Conservation (phyloP, 2,888 invertebrate genomes). For the Busseola fusca region DNA sequence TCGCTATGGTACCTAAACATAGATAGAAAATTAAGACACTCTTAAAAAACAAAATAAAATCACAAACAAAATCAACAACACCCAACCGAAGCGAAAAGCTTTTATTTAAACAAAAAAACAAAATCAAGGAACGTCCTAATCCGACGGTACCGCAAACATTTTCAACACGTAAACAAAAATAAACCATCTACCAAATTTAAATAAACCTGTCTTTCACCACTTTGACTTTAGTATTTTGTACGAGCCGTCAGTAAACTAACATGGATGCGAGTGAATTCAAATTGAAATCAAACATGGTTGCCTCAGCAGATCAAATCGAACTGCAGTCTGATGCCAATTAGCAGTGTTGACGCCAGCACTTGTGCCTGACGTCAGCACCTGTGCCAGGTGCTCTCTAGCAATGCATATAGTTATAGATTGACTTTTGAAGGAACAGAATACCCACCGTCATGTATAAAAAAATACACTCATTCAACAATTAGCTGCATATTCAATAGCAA, state of each 20-base stretch:
- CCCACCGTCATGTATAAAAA: background rate
- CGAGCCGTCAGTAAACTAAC: slow-evolving; percentile 42
- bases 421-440: background rate
- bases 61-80: slow-evolving; percentile 2
- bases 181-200: slow-evolving; percentile 28
- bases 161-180: slow-evolving; percentile 29
- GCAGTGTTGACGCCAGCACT: slow-evolving; percentile 66
- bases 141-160: slow-evolving; percentile 26
- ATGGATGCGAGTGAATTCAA: slow-evolving; percentile 57
- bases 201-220: slow-evolving; percentile 30
- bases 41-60: background rate
- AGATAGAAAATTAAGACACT: background rate
- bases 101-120: slow-evolving; percentile 19
- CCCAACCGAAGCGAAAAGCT: background rate
- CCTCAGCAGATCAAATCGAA: slow-evolving; percentile 65
- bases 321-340: slow-evolving; percentile 70
- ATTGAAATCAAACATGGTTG: slow-evolving; percentile 68
- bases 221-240: slow-evolving; percentile 36
- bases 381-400: slow-evolving; percentile 62
- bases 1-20: background rate
- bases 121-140: slow-evolving; percentile 23
- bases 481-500: background rate
- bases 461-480: background rate
- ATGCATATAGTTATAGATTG: slow-evolving; percentile 25
- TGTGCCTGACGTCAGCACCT: slow-evolving; percentile 51